A percentile compares a stretch with the other conserved stretches of the same genome.
Conservation (phyloP, 2,888 invertebrate genomes). For the Steinernema scapterisci region DNA sequence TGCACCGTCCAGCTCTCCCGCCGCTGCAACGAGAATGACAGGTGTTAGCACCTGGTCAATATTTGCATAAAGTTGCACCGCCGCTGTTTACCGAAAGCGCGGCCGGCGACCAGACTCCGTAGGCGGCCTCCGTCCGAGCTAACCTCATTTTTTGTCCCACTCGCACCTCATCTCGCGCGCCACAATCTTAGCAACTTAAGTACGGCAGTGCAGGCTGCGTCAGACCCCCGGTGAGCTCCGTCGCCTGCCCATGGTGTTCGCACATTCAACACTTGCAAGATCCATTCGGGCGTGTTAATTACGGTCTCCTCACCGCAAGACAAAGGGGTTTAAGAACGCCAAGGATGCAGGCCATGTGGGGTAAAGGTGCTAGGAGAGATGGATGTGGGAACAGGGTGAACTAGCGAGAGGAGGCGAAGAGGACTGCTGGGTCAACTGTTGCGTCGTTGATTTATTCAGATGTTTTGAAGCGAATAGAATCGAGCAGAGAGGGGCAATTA, state of each 20-base stretch:
- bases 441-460: background rate
- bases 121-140: background rate
- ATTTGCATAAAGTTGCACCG: slow-evolving; percentile 28
- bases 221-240: background rate
- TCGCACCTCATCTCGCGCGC: background rate
- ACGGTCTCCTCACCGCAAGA: slow-evolving; percentile 12
- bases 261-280: slow-evolving; percentile 30
- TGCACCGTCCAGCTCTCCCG: too few relatives aligned
- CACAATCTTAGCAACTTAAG: background rate
- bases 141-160: slow-evolving; percentile 7
- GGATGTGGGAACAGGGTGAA: background rate
- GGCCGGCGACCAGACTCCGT: background rate
- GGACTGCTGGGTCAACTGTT: background rate
- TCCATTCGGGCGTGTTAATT: slow-evolving; percentile 23
- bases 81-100: slow-evolving; percentile 29
- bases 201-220: too few relatives aligned
- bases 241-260: background rate
- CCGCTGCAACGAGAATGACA: background rate
- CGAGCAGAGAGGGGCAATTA: too few relatives aligned
- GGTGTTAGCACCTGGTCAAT: slow-evolving; percentile 30
- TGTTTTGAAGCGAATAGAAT: background rate
- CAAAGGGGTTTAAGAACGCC: background rate
- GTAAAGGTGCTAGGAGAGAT: background rate
- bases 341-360: background rate
- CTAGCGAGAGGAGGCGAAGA: background rate